Conservation (phyloP, 2,113 vertebrate genomes). For the Morone saxatilis region DNA sequence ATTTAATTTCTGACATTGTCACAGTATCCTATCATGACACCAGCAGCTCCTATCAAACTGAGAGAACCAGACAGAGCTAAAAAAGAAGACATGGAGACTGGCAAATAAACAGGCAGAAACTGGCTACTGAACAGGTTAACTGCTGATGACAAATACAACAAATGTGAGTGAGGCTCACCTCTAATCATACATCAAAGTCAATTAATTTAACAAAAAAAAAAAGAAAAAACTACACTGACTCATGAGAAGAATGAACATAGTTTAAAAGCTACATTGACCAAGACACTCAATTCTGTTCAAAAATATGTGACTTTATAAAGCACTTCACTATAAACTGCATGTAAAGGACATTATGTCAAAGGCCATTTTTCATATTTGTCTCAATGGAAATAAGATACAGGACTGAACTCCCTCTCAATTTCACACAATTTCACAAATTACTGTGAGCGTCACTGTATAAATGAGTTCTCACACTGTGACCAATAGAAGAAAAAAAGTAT, state of each 20-base stretch:
- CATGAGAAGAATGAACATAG: background rate
- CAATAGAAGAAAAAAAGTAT: background rate
- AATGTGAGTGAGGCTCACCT: background rate
- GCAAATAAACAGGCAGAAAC: background rate
- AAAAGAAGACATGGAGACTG: slow-evolving; percentile 21
- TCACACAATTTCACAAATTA: slow-evolving; percentile 45
- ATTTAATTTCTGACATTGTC: slow-evolving; percentile 70
- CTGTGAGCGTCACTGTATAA: slow-evolving; percentile 42
- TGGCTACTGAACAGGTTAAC: background rate
- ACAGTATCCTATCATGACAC: slow-evolving; percentile 43
- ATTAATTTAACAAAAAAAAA: background rate
- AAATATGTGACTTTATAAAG: slow-evolving; percentile 29
- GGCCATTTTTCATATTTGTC: slow-evolving; percentile 61
- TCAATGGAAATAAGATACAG: slow-evolving; percentile 30
- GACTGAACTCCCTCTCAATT: slow-evolving; percentile 24
- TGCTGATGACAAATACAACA: background rate
- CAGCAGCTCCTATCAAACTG: slow-evolving; percentile 53
- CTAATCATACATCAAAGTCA: background rate
- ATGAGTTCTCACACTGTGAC: slow-evolving; percentile 26
- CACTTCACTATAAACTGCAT: slow-evolving; percentile 25
- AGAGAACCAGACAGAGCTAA: slow-evolving; percentile 26
- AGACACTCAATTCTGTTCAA: background rate
- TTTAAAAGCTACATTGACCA: background rate
- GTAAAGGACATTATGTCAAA: slow-evolving; percentile 68
- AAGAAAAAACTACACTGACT: background rate